Conservation (phyloP, 2,797 vertebrate genomes). For the Uromys caudimaculatus region DNA sequence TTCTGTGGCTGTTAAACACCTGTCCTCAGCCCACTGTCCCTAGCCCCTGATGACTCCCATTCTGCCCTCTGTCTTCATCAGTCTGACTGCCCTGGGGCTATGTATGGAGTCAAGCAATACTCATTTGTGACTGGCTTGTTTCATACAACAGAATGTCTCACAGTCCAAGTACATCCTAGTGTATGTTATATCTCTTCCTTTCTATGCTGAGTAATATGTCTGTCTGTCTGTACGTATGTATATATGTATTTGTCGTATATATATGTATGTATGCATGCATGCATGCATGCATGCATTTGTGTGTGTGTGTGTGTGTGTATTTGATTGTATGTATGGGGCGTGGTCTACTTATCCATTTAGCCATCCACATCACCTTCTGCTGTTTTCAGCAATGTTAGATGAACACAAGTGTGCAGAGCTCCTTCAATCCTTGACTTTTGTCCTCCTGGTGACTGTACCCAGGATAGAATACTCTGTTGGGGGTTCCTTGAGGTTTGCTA, state of each 20-base stretch:
- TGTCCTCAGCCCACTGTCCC: background rate
- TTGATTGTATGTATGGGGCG: too few species aligned
- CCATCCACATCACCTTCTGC: background rate
- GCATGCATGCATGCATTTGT: too few species aligned
- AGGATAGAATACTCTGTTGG: background rate
- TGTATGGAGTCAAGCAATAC: background rate
- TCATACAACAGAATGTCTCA: background rate
- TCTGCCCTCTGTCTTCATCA: background rate
- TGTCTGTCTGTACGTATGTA: too few species aligned
- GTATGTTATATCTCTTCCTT: background rate
- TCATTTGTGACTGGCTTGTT: background rate
- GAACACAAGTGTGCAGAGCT: background rate
- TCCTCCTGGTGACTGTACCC: background rate
- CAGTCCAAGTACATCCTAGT: background rate
- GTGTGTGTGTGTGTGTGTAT: background rate
- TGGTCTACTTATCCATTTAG: background rate
- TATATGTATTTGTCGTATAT: too few species aligned
- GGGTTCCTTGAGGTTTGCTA: background rate
- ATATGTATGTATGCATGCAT: background rate
- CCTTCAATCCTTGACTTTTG: background rate
- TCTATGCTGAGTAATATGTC: background rate
- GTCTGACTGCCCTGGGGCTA: background rate
- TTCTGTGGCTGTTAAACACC: background rate
- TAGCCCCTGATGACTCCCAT: background rate
- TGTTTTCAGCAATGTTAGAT: background rate